Evolutionary conservation across 2,888 invertebrate genomes (phyloP).

Genomic region (Aleiodes leptofemur): DNA sequence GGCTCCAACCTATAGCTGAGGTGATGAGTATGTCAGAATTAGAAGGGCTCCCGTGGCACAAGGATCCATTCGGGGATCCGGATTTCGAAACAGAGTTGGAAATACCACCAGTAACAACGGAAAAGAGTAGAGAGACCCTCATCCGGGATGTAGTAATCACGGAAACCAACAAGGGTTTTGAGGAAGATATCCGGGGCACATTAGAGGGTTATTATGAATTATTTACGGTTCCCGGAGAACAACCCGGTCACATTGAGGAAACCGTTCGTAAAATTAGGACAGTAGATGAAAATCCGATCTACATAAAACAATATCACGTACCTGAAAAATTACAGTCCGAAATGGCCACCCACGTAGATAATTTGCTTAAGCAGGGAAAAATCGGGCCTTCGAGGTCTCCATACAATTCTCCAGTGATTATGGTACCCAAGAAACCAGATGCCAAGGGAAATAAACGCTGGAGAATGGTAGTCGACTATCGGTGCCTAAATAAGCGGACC

Average conservation of each 20-base stretch:
- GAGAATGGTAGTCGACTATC: constrained; percentile 54
- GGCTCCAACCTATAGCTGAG: neutral
- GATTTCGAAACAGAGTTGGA: neutral
- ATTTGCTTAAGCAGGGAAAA: constrained; percentile 45
- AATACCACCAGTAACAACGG: neutral
- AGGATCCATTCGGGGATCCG: neutral
- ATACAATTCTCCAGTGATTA: constrained; percentile 41
- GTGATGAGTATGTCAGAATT: neutral
- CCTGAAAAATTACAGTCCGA: constrained; percentile 3
- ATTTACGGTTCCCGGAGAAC: neutral
- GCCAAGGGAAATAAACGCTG: constrained; percentile 51
- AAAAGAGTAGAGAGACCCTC: neutral
- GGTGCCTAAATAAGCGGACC: constrained; percentile 54
- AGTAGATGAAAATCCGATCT: neutral
- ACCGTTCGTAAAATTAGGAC: neutral
- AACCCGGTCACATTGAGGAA: neutral
- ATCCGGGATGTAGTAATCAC: neutral
- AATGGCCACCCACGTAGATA: neutral
- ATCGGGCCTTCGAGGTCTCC: constrained; percentile 39
- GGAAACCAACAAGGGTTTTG: neutral
- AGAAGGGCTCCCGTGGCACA: neutral
- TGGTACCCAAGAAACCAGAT: constrained; percentile 53
- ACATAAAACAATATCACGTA: constrained; percentile 2
- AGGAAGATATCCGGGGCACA: neutral
- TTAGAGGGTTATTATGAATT: neutral